Percentiles rank a stretch among this genome's conserved stretches.
Evolutionary conservation across 2,888 invertebrate species (phyloP).

Genomic region (Neoitamus cyanurus): DNA sequence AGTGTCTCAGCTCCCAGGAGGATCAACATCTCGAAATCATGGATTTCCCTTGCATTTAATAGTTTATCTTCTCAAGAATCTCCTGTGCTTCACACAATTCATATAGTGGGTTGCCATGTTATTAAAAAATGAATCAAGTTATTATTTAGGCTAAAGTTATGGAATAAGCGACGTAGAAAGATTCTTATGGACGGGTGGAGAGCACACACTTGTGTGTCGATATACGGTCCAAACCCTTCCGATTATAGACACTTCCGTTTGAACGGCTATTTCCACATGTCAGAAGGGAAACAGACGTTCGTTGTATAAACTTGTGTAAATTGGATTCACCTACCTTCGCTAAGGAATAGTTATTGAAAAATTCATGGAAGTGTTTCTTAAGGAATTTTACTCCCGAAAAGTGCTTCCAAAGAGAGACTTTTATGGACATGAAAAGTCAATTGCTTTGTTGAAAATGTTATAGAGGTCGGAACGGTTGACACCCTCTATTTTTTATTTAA

Average conservation of each 20-base stretch:
- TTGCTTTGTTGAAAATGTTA: neutral
- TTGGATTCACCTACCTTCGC: neutral
- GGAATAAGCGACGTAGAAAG: too few relatives aligned
- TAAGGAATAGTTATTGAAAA: neutral
- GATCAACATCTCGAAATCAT: too few relatives aligned
- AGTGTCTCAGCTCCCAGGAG: too few relatives aligned
- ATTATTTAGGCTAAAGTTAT: too few relatives aligned
- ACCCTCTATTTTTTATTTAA: neutral
- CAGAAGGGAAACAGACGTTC: neutral
- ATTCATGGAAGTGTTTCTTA: neutral
- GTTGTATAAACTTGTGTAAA: neutral
- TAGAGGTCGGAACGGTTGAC: neutral
- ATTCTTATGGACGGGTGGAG: too few relatives aligned
- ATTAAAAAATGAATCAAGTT: too few relatives aligned
- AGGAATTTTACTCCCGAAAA: neutral
- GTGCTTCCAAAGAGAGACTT: neutral
- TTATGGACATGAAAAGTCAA: neutral
- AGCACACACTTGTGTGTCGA: too few relatives aligned
- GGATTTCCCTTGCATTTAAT: too few relatives aligned
- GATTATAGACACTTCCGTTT: neutral
- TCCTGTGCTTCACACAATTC: too few relatives aligned
- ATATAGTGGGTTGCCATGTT: too few relatives aligned
- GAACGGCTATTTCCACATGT: neutral
- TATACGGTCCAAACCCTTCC: neutral
- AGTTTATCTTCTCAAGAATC: too few relatives aligned